Evolutionary conservation across 2,113 vertebrate genomes (phyloP).

Genomic region (Atractosteus spatula): DNA sequence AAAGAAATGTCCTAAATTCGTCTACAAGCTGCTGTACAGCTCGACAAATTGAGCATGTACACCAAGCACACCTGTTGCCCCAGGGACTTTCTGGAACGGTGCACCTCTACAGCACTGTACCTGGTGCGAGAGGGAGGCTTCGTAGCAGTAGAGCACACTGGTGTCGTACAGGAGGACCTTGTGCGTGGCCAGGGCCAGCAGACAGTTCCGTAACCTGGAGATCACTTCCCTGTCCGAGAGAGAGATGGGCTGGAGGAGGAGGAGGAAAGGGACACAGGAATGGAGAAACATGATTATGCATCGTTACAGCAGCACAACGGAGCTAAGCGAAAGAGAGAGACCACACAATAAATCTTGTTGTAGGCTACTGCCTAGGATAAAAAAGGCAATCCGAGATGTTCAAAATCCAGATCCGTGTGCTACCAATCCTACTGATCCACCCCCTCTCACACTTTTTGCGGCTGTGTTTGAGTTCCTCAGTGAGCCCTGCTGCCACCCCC

Average conservation of each 20-base stretch:
- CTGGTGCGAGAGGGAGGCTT: conserved; percentile 85
- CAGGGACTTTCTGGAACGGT: too few relatives aligned
- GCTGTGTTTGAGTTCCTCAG: too few relatives aligned
- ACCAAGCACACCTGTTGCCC: too few relatives aligned
- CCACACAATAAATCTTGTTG: too few relatives aligned
- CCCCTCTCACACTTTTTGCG: too few relatives aligned
- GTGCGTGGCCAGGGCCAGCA: conserved; percentile 79
- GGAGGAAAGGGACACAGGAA: conserved; percentile 7
- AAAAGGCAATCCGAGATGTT: not conserved
- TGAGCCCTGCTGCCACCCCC: not conserved
- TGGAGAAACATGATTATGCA: not conserved
- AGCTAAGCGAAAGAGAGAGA: not conserved
- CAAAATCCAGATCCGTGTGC: not conserved
- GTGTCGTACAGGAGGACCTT: conserved; percentile 89
- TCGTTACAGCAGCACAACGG: not conserved
- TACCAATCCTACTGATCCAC: too few relatives aligned
- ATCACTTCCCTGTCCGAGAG: conserved; percentile 90
- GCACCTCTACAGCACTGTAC: conserved; percentile 48
- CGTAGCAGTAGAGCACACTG: conserved; percentile 94
- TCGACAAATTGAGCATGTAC: too few relatives aligned
- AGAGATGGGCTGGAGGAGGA: conserved; percentile 67
- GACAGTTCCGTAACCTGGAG: conserved; percentile 89
- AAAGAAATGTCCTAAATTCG: too few relatives aligned
- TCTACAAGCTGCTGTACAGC: too few relatives aligned
- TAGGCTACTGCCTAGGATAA: too few relatives aligned